Base-by-base conservation (phyloP, 2,888 invertebrate genomes). In the Pyrgus malvae region DNA sequence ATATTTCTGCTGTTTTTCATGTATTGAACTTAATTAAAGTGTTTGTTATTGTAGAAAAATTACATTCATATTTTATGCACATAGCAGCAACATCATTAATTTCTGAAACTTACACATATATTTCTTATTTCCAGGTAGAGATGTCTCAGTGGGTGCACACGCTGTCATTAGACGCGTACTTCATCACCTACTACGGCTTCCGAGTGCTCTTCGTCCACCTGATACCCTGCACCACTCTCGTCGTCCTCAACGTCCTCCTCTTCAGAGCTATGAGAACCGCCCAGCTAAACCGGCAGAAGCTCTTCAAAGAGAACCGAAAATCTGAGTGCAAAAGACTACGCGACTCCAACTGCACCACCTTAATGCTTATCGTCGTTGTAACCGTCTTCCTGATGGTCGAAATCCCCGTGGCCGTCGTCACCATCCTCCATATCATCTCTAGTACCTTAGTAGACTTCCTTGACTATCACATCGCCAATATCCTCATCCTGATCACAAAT, bases 121-220 rank as follows among this genome's bases (percentile, higher is more conserved):
- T 29, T 2, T 38, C 17, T 29, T n/a, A 4, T 42, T 42, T 42
- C 42, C 89, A 90, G 89, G 78, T 86, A 64, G 80, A 90, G 60
- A 91, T 92, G 58, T 93, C 96, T 1, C 76, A 91, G 3, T 96
- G 96, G 96, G 94, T 97, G 31, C 81, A 92, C 9, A 90, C 92
- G 59, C 75, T 96, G 17, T 93, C 94, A 0, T 87, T 92, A 59
- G 93, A 96, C 77, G 86, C 94, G 4, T 98, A 97, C 86, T 98
- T 93, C 87, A 94, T 95, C 56, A 91, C 93, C 7, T 97, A 96
- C 82, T 96, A 92, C 86, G 93, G 95, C 72, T 98, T 97, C 79
- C 92, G 98, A 9, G 96, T 98, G 8, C 83, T 98, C 5, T 97
- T 97, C 81, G 97, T 98, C n/a, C 97, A 98, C 76, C 89, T 97